Conservation (phyloP, 2,888 invertebrate genomes). For the Standfussiana lucernea region DNA sequence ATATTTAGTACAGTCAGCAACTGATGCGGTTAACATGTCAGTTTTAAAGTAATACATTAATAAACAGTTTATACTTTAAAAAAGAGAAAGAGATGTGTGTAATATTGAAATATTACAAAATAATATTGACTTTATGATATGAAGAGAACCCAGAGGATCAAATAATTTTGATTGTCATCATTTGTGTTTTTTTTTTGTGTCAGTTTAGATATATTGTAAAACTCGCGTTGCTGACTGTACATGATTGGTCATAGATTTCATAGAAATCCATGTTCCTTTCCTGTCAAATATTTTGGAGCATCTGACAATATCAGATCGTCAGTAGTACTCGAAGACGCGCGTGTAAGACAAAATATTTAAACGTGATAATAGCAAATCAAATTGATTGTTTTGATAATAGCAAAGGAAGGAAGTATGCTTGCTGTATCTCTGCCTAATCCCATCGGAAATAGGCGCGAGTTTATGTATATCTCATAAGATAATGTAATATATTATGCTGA, state of each 20-base stretch:
- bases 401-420: not conserved
- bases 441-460: not conserved
- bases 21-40: not conserved
- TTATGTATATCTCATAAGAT: conserved; percentile 3
- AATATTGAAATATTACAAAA: not conserved
- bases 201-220: not conserved
- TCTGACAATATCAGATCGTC: not conserved
- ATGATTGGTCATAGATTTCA: conserved; percentile 6
- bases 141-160: not conserved
- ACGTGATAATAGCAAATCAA: conserved; percentile 1
- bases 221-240: not conserved
- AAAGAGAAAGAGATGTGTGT: not conserved
- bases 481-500: conserved; percentile 32
- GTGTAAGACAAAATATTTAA: conserved; percentile 1
- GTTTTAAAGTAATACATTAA: not conserved
- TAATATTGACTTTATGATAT: not conserved
- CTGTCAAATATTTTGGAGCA: conserved; percentile 4
- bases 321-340: not conserved
- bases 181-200: not conserved
- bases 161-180: not conserved
- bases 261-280: not conserved
- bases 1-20: not conserved
- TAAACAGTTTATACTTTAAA: not conserved
- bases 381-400: not conserved
- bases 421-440: conserved; percentile 10